Evolutionary conservation across 1,140 invertebrate species (phyloP), one percentile per base, ranked within the genome.

Genomic region (Drosophila nebulosa): DNA sequence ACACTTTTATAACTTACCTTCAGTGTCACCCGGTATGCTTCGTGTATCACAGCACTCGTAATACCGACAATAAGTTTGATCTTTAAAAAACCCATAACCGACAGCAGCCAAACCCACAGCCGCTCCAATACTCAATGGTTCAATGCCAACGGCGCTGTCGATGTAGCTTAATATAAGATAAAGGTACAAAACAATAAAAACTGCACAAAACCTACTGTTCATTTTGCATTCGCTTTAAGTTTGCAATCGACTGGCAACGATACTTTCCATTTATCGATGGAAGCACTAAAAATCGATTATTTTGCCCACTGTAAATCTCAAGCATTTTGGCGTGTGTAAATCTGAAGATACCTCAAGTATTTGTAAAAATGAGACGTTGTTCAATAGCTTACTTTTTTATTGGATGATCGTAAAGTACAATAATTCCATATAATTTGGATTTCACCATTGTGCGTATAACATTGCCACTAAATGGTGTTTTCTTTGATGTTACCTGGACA

Each of bases 31-130:
- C 4, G 81, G 89, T 59, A 93, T 91, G 57, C 88, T 90, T 0
- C 91, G 69, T 4, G 91, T 70, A 26, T 85, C 90, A 72, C 93
- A 94, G 67, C 93, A 93, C 79, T 93, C 93, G 6, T 36, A 7
- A 3, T 76, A 71, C 12, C 30, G 51, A 63, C 92, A 93, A 18
- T 74, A 80, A 0, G 74, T 79, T 9, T 90, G 46, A 18, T 59
- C 53, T 32, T 77, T 89, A 0, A 90, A 51, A 27, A 61, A 78
- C n/a, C 12, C 1, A 26, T 7, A 5, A 0, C 68, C 65, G 6
- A 42, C 0, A n/a, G 51, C 61, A 3, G 68, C 74, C 0, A 68
- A 0, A 0, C 57, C 69, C 4, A 59, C 18, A 12, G 60, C 58
- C 1, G 68, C 53, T 3, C 77, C 67, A 9, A 83, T 50, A 5